Percentiles rank a stretch among this genome's conserved stretches.
These are phyloP conservation scores for Drosophila kepulauana DNA, from an alignment of 1,140 invertebrate species.

Conservation along the genomic window DNA sequence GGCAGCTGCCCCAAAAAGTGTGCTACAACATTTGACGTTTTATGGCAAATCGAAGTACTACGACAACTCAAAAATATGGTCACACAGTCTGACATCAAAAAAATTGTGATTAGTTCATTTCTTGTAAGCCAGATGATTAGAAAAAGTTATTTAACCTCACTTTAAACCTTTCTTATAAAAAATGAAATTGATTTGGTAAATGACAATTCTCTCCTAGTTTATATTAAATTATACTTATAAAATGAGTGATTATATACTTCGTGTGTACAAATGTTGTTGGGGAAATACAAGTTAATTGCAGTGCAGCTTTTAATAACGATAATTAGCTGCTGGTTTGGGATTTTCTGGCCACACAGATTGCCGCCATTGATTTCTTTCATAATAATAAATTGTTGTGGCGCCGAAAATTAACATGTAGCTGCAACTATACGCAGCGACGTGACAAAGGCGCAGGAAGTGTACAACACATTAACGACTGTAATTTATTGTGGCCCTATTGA, in stretches of 20 bases:
- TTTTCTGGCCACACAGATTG: conserved; percentile 38
- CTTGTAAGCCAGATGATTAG: too few relatives aligned
- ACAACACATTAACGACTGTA: conserved; percentile 63
- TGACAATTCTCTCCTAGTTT: not conserved
- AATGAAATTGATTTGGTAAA: too few relatives aligned
- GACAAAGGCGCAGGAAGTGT: conserved; percentile 39
- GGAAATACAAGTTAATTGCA: conserved; percentile 19
- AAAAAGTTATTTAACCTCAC: too few relatives aligned
- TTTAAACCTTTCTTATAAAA: too few relatives aligned
- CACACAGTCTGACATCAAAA: conserved; percentile 2
- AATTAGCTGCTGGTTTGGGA: conserved; percentile 28
- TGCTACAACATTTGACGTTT: conserved; percentile 54
- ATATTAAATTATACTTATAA: not conserved
- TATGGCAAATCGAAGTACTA: conserved; percentile 68
- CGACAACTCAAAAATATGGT: conserved; percentile 19
- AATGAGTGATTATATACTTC: conserved; percentile 10
- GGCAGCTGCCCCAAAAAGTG: conserved; percentile 36
- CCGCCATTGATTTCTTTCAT: conserved; percentile 60
- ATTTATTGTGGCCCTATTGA: conserved; percentile 71
- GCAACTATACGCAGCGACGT: conserved; percentile 6
- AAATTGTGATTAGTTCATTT: not conserved
- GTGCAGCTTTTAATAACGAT: conserved; percentile 26
- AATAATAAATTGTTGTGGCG: conserved; percentile 71
- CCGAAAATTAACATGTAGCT: conserved; percentile 71
- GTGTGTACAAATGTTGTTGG: not conserved